A percentile compares a stretch with the other conserved stretches of the same genome.
These are phyloP conservation scores for Thymelicus sylvestris DNA, from an alignment of 2,888 invertebrate genomes.

Conservation along the genomic window DNA sequence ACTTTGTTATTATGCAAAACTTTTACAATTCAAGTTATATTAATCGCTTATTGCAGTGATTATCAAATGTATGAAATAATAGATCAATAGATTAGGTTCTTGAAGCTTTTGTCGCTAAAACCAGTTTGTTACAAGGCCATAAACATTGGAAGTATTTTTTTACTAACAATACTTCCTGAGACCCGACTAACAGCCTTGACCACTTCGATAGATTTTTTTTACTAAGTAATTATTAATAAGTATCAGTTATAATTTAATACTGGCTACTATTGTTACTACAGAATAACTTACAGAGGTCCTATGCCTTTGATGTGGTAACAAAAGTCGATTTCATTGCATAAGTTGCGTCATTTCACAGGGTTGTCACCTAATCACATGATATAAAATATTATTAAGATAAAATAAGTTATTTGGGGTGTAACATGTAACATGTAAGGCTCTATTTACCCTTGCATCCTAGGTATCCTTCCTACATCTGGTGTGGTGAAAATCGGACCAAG, in stretches of 20 bases:
- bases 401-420: too few species aligned
- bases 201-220: constrained; percentile 24
- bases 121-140: constrained; percentile 18
- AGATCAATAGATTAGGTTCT: not conserved
- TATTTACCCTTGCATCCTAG: too few species aligned
- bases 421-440: too few species aligned
- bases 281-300: too few species aligned
- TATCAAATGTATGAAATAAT: not conserved
- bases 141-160: constrained; percentile 18
- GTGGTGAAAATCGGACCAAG: too few species aligned
- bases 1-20: constrained; percentile 2
- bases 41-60: constrained; percentile 9
- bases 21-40: not conserved
- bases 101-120: constrained; percentile 12
- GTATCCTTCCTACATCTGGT: too few species aligned
- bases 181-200: constrained; percentile 7
- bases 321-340: too few species aligned
- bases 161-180: constrained; percentile 25
- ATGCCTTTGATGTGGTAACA: too few species aligned
- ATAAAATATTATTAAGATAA: too few species aligned
- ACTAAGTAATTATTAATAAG: not conserved
- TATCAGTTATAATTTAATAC: not conserved
- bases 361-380: too few species aligned
- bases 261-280: not conserved
- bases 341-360: too few species aligned